Conservation (phyloP, 2,113 vertebrate species). For the Grus americana region DNA sequence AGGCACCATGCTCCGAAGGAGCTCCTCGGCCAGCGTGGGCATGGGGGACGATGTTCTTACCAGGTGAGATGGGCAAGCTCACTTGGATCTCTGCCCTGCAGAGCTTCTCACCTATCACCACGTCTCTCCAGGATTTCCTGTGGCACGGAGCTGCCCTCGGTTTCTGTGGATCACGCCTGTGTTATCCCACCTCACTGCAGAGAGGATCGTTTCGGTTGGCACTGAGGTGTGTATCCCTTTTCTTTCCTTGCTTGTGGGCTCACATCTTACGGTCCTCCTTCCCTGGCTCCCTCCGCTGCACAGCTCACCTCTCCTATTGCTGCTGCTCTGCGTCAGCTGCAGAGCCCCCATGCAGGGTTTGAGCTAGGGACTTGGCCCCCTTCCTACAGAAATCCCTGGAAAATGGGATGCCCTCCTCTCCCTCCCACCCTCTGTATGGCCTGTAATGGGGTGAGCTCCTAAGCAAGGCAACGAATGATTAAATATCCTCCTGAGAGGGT, state of each 20-base stretch:
- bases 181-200: rapidly evolving
- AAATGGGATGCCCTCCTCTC: neutral
- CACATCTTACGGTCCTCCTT: neutral
- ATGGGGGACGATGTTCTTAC: rapidly evolving
- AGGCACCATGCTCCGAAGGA: rapidly evolving
- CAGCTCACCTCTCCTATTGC: neutral
- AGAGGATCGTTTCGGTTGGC: rapidly evolving
- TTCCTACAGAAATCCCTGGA: neutral
- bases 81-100: neutral
- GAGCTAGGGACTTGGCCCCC: neutral
- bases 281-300: neutral
- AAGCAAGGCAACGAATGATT: neutral
- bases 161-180: neutral
- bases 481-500: neutral
- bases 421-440: neutral
- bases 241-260: neutral
- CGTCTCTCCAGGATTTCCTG: neutral
- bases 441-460: neutral
- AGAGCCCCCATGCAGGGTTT: neutral
- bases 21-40: rapidly evolving
- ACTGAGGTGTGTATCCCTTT: neutral
- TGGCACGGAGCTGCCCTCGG: rapidly evolving
- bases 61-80: neutral
- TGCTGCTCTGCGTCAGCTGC: rapidly evolving
- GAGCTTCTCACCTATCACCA: neutral